Evolutionary conservation across 2,888 invertebrate genomes (phyloP).

Genomic region (Eilema caniola): DNA sequence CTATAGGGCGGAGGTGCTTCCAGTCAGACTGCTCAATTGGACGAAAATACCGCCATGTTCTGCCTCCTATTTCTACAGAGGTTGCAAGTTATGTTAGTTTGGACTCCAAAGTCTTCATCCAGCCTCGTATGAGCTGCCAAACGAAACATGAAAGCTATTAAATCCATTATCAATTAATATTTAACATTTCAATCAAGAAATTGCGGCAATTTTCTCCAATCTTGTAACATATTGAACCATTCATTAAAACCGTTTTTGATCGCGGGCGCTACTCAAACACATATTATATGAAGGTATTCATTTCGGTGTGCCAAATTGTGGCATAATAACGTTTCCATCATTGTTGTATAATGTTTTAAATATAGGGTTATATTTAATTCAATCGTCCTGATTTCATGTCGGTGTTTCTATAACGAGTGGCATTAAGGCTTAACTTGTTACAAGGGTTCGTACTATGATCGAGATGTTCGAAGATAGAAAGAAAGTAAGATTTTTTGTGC

Average conservation of each 20-base stretch:
- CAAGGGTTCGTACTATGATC: conserved; percentile 10
- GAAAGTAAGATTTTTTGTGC: not conserved
- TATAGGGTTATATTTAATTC: conserved; percentile 29
- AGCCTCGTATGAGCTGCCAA: not conserved
- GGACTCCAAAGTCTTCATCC: not conserved
- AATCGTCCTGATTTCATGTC: conserved; percentile 17
- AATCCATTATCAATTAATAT: not conserved
- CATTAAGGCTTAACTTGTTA: conserved; percentile 22
- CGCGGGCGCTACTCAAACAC: conserved; percentile 21
- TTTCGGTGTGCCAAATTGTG: conserved; percentile 44
- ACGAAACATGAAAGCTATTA: not conserved
- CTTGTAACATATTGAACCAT: conserved; percentile 9
- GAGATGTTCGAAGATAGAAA: conserved; percentile 10
- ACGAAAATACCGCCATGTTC: too few species aligned
- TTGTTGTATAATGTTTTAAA: conserved; percentile 24
- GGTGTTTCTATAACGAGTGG: conserved; percentile 12
- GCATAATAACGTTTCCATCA: conserved; percentile 42
- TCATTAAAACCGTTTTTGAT: conserved; percentile 37
- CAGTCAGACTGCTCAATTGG: too few species aligned
- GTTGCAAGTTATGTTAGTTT: too few species aligned
- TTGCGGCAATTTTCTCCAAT: not conserved
- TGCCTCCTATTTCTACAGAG: too few species aligned
- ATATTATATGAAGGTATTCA: conserved; percentile 47
- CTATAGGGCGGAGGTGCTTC: too few species aligned
- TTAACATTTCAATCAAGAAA: not conserved